Evolutionary conservation across 1,140 invertebrate species (phyloP), one percentile per base, ranked within the genome.

Genomic region (Bombus polaris): DNA sequence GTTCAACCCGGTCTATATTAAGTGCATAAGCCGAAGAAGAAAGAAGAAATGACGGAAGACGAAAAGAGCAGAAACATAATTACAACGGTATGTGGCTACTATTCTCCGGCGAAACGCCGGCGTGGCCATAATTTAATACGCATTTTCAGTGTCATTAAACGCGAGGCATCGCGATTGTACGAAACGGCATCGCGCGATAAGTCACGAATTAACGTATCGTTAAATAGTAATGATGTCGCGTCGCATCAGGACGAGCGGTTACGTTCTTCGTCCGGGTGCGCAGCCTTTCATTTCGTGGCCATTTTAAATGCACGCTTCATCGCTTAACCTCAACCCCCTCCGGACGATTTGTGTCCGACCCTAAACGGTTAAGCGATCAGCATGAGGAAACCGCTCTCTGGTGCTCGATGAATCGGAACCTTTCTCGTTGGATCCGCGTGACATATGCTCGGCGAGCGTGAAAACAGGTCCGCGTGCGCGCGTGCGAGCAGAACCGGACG

Each of bases 361-460:
- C 87, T 86, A 89, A 88, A 88, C 68, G 86, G 72, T 79, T 81
- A 89, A 88, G 72, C 87, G 83, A 89, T 82, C 86, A 68, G 39
- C 82, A 80, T 73, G 78, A 65, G 70, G 78, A 53, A 88, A 89
- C 77, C 74, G 77, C 84, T 85, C 39, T 32, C 77, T 25, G 68
- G 84, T 88, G 88, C 74, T 89, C 83, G 75, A 86, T 89, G 87
- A 89, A 88, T 88, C 78, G 88, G 87, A 89, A 88, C 88, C 73
- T 77, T 75, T 77, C 75, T 87, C 73, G 74, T 81, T 88, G 83
- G 70, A 89, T 88, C 78, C 82, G 78, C 87, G 88, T 89, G 87
- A 89, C 88, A 89, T 89, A 89, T 88, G 87, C 68, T 89, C 78
- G 87, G 74, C 62, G 88, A 89, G 83, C 88, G 87, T 89, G 87